These are phyloP conservation scores for Merops nubicus DNA, from an alignment of 2,113 vertebrate species.

Conservation along the genomic window DNA sequence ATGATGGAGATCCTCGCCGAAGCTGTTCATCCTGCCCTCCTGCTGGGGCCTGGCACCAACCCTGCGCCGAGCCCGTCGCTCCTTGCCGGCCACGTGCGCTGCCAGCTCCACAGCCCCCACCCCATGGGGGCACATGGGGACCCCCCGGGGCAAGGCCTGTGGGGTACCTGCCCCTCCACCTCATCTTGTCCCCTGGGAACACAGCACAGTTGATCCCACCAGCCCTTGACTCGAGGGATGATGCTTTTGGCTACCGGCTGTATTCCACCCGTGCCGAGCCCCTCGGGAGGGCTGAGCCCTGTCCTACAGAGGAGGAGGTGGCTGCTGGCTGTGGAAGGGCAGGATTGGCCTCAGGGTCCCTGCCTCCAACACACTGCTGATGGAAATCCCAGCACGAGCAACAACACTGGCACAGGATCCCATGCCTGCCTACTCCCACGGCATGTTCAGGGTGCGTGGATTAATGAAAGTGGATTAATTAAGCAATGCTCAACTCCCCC, in stretches of 20 bases:
- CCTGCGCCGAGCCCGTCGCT: accelerated
- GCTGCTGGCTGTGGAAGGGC: background rate
- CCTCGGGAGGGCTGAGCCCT: background rate
- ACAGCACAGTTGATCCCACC: background rate
- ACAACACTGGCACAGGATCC: background rate
- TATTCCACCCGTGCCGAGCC: background rate
- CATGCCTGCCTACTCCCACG: accelerated
- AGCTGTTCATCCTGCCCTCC: background rate
- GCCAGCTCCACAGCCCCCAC: background rate
- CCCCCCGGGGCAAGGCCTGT: background rate
- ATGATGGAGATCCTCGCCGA: background rate
- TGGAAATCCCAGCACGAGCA: background rate
- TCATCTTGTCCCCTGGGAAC: background rate
- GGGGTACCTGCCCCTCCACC: background rate
- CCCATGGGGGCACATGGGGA: accelerated
- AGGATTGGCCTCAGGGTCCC: background rate
- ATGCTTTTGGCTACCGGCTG: background rate
- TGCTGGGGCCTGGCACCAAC: background rate
- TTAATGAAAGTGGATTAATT: slow-evolving; percentile 29
- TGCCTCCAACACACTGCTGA: background rate
- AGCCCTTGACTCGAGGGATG: background rate
- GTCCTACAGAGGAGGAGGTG: accelerated
- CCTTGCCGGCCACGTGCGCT: background rate
- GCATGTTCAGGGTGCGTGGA: background rate
- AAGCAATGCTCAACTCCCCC: background rate